These are phyloP conservation scores for Pristionchus exspectatus DNA, from an alignment of 2,888 invertebrate species.

Conservation along the genomic window DNA sequence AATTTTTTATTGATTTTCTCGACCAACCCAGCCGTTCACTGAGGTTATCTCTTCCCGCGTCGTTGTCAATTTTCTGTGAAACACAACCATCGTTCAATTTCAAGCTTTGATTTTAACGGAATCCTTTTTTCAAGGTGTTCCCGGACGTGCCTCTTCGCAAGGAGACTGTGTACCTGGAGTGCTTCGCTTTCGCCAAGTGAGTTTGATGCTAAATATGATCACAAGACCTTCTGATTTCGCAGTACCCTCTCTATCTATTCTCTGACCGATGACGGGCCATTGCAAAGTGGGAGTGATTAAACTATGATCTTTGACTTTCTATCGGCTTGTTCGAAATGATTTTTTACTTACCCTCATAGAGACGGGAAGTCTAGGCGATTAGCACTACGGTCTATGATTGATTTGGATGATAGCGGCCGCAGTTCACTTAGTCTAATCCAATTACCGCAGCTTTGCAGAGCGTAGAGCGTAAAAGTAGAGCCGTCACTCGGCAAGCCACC, in stretches of 20 bases:
- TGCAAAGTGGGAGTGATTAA: no score
- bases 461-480: no score
- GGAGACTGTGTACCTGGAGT: conserved; percentile 75
- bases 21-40: no score
- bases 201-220: conserved; percentile 53
- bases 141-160: conserved; percentile 74
- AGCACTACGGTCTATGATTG: not conserved
- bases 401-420: not conserved
- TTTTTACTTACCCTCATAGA: no score
- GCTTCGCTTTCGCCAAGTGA: conserved; percentile 78
- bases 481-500: no score
- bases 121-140: conserved; percentile 63
- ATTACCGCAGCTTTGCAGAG: not conserved
- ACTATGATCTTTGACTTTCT: no score
- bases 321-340: no score
- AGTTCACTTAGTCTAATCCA: no score
- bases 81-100: not conserved
- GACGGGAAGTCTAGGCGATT: not conserved
- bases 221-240: no score
- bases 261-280: no score
- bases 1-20: no score
- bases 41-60: no score
- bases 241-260: not conserved
- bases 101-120: not conserved
- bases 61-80: not conserved